Conservation (phyloP, 2,113 vertebrate genomes). For the Callipepla squamata region DNA sequence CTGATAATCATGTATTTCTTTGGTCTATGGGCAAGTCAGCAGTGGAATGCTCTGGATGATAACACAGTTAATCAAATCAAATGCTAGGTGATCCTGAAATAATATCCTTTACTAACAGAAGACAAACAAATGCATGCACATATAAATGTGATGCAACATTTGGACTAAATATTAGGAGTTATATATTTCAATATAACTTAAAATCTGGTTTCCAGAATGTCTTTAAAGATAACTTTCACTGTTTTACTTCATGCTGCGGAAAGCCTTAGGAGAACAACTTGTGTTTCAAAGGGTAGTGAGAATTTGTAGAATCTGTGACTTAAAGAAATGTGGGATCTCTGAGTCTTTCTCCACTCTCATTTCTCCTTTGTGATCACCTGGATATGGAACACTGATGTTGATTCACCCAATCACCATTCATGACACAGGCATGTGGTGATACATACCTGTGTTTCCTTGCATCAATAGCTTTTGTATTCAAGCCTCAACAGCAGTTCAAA, state of each 20-base stretch:
- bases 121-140: not conserved
- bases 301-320: not conserved
- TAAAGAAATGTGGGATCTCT: not conserved
- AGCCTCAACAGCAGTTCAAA: not conserved
- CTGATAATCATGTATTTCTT: not conserved
- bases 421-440: not conserved
- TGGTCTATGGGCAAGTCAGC: not conserved
- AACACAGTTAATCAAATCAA: slow-evolving; percentile 17
- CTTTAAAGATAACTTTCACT: not conserved
- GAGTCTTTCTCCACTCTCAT: not conserved
- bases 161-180: not conserved
- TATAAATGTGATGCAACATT: not conserved
- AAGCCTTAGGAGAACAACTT: not conserved
- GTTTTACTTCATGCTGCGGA: not conserved
- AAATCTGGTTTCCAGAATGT: not conserved
- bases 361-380: not conserved
- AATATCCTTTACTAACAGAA: not conserved
- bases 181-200: not conserved
- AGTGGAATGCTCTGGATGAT: not conserved
- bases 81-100: not conserved
- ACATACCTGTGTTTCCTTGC: not conserved
- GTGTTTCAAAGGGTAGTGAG: not conserved
- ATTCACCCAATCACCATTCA: not conserved
- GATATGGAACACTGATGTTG: not conserved
- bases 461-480: not conserved